These are phyloP conservation scores for Prunella himalayana DNA, from an alignment of 2,113 vertebrate genomes.

Conservation along the genomic window DNA sequence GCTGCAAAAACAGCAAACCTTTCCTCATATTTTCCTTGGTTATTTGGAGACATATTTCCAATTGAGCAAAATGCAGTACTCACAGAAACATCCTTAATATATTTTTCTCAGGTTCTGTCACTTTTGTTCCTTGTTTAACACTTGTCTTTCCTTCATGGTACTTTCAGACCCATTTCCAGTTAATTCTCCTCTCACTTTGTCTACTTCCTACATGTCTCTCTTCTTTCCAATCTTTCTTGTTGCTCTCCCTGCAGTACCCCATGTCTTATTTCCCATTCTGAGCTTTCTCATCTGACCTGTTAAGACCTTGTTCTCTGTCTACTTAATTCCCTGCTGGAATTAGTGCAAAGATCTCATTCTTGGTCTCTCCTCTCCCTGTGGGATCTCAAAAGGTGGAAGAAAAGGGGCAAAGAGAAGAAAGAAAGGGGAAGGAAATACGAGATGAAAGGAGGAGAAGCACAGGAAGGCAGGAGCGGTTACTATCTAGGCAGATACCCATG, in stretches of 20 bases:
- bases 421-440: neutral
- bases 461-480: neutral
- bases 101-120: neutral
- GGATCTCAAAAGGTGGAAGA: neutral
- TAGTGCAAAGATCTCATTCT: neutral
- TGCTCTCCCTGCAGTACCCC: neutral
- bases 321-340: neutral
- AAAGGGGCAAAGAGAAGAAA: neutral
- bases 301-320: neutral
- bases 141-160: neutral
- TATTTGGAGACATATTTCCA: neutral
- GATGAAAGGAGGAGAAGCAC: neutral
- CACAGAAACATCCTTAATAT: neutral
- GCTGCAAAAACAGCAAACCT: neutral
- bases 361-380: neutral
- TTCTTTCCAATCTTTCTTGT: neutral
- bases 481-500: neutral
- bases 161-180: conserved; percentile 21
- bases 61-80: neutral
- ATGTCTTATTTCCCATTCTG: neutral
- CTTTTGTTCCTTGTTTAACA: conserved; percentile 8
- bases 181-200: neutral
- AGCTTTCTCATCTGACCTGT: neutral
- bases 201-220: neutral
- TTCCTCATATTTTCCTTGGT: neutral